Conservation (phyloP, 2,113 vertebrate genomes). For the Lota lota region DNA sequence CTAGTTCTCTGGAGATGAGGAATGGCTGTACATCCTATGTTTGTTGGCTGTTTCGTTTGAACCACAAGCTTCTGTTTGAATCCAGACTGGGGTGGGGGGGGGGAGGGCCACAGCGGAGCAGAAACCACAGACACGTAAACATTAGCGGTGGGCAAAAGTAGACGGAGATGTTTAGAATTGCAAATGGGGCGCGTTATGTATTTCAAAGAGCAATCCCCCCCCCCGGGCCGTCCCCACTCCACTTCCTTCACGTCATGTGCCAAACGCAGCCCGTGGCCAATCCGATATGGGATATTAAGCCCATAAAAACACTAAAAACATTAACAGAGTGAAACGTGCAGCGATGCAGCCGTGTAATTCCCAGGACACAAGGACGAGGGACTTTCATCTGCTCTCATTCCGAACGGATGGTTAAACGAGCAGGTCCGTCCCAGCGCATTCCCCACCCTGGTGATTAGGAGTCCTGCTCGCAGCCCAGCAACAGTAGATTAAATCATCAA, state of each 20-base stretch:
- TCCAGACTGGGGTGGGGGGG: background rate
- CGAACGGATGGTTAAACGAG: too few relatives aligned
- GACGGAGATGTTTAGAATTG: conserved; percentile 63
- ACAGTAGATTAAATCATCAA: background rate
- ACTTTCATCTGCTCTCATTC: too few relatives aligned
- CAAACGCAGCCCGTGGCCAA: conserved; percentile 48
- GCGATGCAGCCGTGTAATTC: too few relatives aligned
- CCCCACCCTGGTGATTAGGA: background rate
- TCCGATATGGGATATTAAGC: conserved; percentile 47
- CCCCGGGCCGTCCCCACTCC: conserved; percentile 38
- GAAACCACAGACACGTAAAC: background rate
- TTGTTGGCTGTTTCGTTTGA: background rate
- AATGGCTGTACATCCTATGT: too few relatives aligned
- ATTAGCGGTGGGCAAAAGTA: conserved; percentile 23
- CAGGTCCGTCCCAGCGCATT: too few relatives aligned
- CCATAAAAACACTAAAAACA: too few relatives aligned
- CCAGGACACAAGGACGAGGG: too few relatives aligned
- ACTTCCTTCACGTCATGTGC: conserved; percentile 50
- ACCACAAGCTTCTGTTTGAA: conserved; percentile 6
- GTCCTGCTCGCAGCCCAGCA: background rate
- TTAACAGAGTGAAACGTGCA: too few relatives aligned
- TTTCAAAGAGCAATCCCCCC: conserved; percentile 53
- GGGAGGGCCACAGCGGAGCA: too few relatives aligned
- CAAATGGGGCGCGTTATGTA: conserved; percentile 57
- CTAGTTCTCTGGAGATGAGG: too few relatives aligned